Evolutionary conservation across 2,113 vertebrate genomes (phyloP), one percentile per base, ranked within the genome.

Genomic region (Ahaetulla prasina): DNA sequence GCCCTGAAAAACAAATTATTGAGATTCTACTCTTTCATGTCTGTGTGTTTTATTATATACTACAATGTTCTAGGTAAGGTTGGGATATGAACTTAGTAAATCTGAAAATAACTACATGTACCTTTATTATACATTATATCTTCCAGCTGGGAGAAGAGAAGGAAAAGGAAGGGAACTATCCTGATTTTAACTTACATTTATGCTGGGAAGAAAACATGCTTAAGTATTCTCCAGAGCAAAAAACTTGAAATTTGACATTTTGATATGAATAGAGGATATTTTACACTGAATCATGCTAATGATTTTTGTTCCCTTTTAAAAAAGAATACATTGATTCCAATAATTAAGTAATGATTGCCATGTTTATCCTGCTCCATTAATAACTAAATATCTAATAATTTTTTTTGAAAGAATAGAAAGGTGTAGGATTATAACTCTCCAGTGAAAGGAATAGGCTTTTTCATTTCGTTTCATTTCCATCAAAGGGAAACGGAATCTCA

Each of bases 211-310:
- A 39, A 27, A 80, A 27, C 10, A 35, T 53, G 50, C 2, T 30
- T 43, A 50, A 92, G 12, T 52, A 87, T 63, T 60, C 27, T 55
- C 23, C 91, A 90, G 68, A 94, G 39, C 45, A 95, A 57, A 95
- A 94, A 84, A 3, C 89, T 16, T 25, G 49, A 43, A 63, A 87
- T 91, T 22, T 20, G 30, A 16, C 4, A 52, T 1, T 50, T 53
- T 87, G 27, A 30, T 27, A 27, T 60, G 35, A 89, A 60, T n/a
- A 6, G 11, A 54, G 22, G 35, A n/a, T 47, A 8, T 85, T 55
- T 55, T 57, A 54, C 30, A 39, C 8, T 16, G 30, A 90, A 35
- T 68, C 45, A 90, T 25, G 47, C 60, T 52, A 22, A 12, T n/a
- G 50, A 35, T 57, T 85, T 85, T 57, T 43, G 22, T 86, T 85